Evolutionary conservation across 2,113 vertebrate genomes (phyloP).

Genomic region (Chlorodrepanis virens): DNA sequence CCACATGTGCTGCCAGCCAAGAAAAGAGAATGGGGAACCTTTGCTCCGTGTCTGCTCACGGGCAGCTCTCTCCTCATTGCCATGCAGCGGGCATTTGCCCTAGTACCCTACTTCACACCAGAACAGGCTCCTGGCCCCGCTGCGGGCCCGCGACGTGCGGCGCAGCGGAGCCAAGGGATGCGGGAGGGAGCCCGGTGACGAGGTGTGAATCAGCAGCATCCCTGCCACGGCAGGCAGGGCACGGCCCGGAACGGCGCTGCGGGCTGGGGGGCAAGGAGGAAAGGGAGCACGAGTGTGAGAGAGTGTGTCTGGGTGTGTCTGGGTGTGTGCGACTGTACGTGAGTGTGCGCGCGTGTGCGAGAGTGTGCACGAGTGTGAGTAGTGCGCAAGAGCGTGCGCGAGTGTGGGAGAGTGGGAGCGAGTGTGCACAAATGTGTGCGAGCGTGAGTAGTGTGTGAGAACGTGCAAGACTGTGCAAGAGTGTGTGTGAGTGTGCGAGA

Average conservation of each 20-base stretch:
- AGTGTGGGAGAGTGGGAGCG: no score
- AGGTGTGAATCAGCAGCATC: slow-evolving; percentile 41
- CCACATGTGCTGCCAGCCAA: neutral
- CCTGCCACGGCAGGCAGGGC: neutral
- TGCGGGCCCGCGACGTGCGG: neutral
- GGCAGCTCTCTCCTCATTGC: neutral
- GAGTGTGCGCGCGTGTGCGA: neutral
- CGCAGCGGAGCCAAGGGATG: neutral
- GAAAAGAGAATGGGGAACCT: slow-evolving; percentile 27
- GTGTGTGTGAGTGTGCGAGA: no score
- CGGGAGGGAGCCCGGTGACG: neutral
- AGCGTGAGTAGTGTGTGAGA: no score
- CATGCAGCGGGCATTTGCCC: slow-evolving; percentile 5
- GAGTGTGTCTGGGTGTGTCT: fast-evolving
- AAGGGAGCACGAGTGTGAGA: neutral
- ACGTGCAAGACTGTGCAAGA: no score
- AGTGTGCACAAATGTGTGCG: no score
- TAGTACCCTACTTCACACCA: slow-evolving; percentile 39
- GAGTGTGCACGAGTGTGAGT: no score
- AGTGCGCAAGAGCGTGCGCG: no score
- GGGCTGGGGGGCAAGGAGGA: fast-evolving
- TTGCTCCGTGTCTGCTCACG: neutral
- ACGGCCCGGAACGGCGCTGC: fast-evolving
- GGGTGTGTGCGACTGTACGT: neutral
- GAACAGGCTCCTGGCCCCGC: neutral